A percentile compares a stretch with the other conserved stretches of the same genome.
phyloP scores from a whole-genome alignment of 2,113 vertebrate genomes.

The Thermophis baileyi region DNA sequence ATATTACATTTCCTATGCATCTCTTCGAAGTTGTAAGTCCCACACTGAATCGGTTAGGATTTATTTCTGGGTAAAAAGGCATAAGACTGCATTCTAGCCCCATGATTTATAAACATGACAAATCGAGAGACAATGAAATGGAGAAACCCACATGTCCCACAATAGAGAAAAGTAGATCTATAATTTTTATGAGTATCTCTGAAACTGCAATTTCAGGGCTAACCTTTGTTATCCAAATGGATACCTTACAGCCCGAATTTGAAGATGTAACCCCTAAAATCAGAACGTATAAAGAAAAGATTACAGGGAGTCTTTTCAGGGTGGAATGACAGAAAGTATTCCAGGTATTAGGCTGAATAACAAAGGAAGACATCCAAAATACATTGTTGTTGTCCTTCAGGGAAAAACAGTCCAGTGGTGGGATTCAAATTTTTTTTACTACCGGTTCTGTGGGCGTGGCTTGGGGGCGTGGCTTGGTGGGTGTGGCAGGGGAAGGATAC shows the following conservation, averaged over 20 bases:
- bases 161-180: neutral
- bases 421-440: too few species aligned
- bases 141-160: neutral
- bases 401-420: too few species aligned
- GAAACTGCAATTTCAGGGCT: neutral
- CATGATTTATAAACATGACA: neutral
- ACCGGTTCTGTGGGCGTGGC: too few species aligned
- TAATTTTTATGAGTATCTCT: neutral
- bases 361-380: slow-evolving; percentile 45
- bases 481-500: too few species aligned
- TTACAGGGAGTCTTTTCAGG: neutral
- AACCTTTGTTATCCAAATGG: neutral
- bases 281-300: neutral
- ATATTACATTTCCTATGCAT: neutral
- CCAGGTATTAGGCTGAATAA: slow-evolving; percentile 27
- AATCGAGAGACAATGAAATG: neutral
- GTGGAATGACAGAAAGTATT: neutral
- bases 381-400: slow-evolving; percentile 35
- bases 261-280: neutral
- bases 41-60: neutral
- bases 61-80: neutral
- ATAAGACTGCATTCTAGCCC: neutral
- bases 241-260: neutral
- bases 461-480: too few species aligned
- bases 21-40: neutral